A percentile compares a stretch with the other conserved stretches of the same genome.
phyloP scores from a whole-genome alignment of 2,888 invertebrate genomes.

The Nomada lathburiana region DNA sequence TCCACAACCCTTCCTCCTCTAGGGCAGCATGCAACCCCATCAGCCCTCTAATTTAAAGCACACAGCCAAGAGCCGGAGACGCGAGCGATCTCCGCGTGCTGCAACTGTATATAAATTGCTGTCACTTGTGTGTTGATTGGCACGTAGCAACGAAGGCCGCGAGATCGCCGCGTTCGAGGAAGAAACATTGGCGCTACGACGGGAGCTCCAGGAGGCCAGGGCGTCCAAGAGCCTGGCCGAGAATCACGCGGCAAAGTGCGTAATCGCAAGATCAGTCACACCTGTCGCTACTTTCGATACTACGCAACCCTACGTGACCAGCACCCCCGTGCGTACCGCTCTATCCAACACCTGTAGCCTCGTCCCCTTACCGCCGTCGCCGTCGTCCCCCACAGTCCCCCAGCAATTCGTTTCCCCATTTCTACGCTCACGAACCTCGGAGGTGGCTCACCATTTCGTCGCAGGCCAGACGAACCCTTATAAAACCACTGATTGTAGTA shows the following conservation, averaged over 20 bases:
- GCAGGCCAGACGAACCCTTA: slow-evolving; percentile 45
- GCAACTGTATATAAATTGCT: slow-evolving; percentile 50
- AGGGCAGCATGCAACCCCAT: neutral
- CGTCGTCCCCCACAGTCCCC: slow-evolving; percentile 13
- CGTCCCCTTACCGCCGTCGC: slow-evolving; percentile 37
- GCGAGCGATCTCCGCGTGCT: neutral
- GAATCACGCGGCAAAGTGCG: slow-evolving; percentile 82
- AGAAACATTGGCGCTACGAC: slow-evolving; percentile 81
- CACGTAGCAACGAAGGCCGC: slow-evolving; percentile 78
- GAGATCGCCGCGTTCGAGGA: slow-evolving; percentile 83
- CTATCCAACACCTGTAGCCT: slow-evolving; percentile 66
- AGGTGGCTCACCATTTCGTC: slow-evolving; percentile 43
- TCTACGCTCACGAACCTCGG: slow-evolving; percentile 46
- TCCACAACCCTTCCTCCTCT: neutral
- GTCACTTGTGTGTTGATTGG: slow-evolving; percentile 64
- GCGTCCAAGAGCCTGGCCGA: slow-evolving; percentile 79
- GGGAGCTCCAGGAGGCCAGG: slow-evolving; percentile 82
- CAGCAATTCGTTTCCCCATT: slow-evolving; percentile 25
- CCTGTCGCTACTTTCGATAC: slow-evolving; percentile 76
- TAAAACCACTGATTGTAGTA: slow-evolving; percentile 31
- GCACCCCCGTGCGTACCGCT: slow-evolving; percentile 82
- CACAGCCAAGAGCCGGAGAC: neutral
- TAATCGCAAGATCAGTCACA: slow-evolving; percentile 76
- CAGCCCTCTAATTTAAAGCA: neutral
- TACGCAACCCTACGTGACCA: slow-evolving; percentile 75